Evolutionary conservation across 2,888 invertebrate species (phyloP), one percentile per base, ranked within the genome.

Genomic region (Epinotia nisella): DNA sequence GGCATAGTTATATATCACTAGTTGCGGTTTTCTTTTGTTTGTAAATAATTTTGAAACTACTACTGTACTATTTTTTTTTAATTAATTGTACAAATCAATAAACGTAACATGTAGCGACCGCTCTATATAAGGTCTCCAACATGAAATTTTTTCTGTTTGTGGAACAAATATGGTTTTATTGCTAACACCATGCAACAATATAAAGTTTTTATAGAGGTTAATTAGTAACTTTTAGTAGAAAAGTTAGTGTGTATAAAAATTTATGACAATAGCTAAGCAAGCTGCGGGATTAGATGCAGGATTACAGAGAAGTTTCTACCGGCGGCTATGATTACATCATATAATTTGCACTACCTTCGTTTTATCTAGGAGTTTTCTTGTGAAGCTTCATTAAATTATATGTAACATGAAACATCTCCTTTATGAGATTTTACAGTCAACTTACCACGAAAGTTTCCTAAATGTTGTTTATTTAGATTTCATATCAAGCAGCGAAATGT

Each of bases 161-260:
- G 15, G 9, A 39, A n/a, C n/a, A n/a, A n/a, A n/a, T n/a, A n/a
- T n/a, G n/a, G 4, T 49, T 49, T 49, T 49, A n/a, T 49, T 15
- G n/a, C n/a, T 4, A n/a, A 45, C 15, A 45, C n/a, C 49, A 49
- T 49, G 24, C 56, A 56, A 71, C 58, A 65, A 51, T 39, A 65
- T 65, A 3, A 65, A 7, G 13, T 51, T 64, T 55, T 65, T 39
- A 71, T 51, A 15, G 65, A 17, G 64, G 45, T 58, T 24, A 64
- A 58, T 51, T 19, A 24, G 39, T 55, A 45, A 9, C 60, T 64
- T 41, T 70, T 49, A 35, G 51, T 39, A 65, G 61, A 59, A 53
- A 71, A 65, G 64, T 71, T 71, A 39, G 71, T 58, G 58, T 51
- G 15, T 58, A 71, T 58, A 71, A 69, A 69, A 62, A 69, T 69